Evolutionary conservation across 2,797 vertebrate species (phyloP), one percentile per base, ranked within the genome.

Genomic region (Spinus olivaceus): DNA sequence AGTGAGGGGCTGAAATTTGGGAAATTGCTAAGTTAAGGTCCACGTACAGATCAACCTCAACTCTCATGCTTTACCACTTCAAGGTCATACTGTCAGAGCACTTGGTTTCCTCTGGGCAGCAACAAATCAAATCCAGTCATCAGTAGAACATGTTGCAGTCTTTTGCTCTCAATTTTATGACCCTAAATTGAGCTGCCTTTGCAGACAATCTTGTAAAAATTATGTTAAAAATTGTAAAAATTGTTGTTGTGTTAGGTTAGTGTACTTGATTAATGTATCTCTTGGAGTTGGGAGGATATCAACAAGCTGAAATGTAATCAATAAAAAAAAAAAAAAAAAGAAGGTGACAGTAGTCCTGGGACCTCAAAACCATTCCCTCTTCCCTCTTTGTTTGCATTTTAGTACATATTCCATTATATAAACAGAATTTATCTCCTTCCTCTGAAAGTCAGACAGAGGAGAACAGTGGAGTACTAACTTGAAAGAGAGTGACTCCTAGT

Each of bases 1-100:
- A 94, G 87, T 8, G 46, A 37, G 25, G 49, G 64, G 27, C 82
- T 86, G 66, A 88, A 88, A 88, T 89, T 59, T 81, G 60, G 95
- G 87, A 94, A 96, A 93, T 90, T 76, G 73, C 72, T 83, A 50
- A 60, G 84, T 95, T 96, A 69, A 81, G 2, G 3, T 94, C 79
- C 59, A 67, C 20, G 1, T 74, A 51, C 10, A 69, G 63, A 63
- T 90, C 73, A 88, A 2, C 81, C 9, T 76, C 59, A 65, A 2
- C 78, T 88, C 70, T 21, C 47, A 20, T 63, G 41, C 56, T 94
- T 82, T 80, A 77, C 79, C 32, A n/a, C 81, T 92, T 92, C 81
- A 94, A 94, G 95, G 92, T 96, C 87, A 41, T 70, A 12, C 70
- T 77, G 79, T 84, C 67, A 73, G 63, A 78, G 77, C 54, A n/a